Percentiles rank a stretch among this genome's conserved stretches.
Conservation (phyloP, 2,888 invertebrate species). For the Dryobota labecula region DNA sequence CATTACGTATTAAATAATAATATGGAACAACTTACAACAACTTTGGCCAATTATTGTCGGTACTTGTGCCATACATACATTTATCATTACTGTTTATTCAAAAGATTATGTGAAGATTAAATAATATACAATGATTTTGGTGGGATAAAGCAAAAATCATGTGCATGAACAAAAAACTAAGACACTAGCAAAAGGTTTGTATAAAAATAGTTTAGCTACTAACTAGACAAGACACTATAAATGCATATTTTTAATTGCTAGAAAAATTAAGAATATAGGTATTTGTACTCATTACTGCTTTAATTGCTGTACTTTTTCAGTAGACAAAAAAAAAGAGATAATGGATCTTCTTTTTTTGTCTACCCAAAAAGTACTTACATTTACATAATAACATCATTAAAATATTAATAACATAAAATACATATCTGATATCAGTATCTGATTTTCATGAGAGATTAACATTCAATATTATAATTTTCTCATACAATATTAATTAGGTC, state of each 20-base stretch:
- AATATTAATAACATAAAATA: slow-evolving; percentile 3
- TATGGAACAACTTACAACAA: background rate
- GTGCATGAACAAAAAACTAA: background rate
- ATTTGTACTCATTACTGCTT: background rate
- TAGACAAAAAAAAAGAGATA: no score
- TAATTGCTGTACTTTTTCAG: background rate
- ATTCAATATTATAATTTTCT: slow-evolving; percentile 6
- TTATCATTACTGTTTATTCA: slow-evolving; percentile 5
- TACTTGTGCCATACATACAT: slow-evolving; percentile 13
- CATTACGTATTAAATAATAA: background rate
- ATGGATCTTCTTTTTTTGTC: no score
- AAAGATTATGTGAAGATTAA: background rate
- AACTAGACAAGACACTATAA: background rate
- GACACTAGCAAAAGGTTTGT: background rate
- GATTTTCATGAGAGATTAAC: slow-evolving; percentile 5
- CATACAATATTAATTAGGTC: background rate
- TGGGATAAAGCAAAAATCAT: background rate
- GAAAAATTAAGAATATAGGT: slow-evolving; percentile 2
- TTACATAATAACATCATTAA: background rate
- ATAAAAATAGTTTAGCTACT: background rate
- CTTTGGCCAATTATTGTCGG: background rate
- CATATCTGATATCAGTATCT: background rate
- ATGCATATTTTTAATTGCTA: slow-evolving; percentile 6
- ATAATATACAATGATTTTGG: background rate
- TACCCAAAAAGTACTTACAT: no score